phyloP scores from a whole-genome alignment of 2,888 invertebrate species.

The Papilio gigon region DNA sequence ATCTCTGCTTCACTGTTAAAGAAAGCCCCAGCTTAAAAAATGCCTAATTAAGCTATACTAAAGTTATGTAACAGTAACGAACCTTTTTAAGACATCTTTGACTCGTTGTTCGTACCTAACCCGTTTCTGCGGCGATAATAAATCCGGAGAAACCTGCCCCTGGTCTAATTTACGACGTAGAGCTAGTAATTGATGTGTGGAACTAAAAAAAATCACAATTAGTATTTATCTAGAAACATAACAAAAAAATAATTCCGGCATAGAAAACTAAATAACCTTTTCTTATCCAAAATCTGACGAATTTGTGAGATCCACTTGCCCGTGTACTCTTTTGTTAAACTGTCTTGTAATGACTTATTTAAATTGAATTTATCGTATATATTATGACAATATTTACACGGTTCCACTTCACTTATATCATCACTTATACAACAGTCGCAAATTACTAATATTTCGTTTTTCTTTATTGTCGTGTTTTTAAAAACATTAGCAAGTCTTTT shows the following conservation, averaged over 20 bases:
- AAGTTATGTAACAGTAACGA: neutral
- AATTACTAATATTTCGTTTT: conserved; percentile 55
- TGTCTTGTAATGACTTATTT: conserved; percentile 19
- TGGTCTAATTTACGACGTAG: neutral
- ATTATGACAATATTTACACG: conserved; percentile 60
- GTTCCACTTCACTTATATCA: conserved; percentile 44
- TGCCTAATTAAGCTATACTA: too few relatives aligned
- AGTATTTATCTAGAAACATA: neutral
- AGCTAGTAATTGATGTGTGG: conserved; percentile 10
- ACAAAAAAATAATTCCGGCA: neutral
- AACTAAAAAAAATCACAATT: neutral
- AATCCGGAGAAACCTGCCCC: neutral
- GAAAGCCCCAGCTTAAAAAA: neutral
- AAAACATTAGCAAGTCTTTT: conserved; percentile 56
- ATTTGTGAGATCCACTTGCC: conserved; percentile 29
- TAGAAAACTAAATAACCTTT: conserved; percentile 24
- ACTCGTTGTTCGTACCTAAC: conserved; percentile 7
- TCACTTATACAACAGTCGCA: conserved; percentile 61
- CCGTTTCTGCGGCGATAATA: conserved; percentile 7
- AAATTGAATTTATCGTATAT: conserved; percentile 54
- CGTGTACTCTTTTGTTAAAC: conserved; percentile 9
- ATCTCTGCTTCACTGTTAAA: conserved; percentile 13
- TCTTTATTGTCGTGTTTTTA: conserved; percentile 41
- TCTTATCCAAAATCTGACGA: conserved; percentile 25
- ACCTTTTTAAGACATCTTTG: conserved; percentile 2